phyloP scores from a whole-genome alignment of 2,113 vertebrate genomes.

The Xiphorhynchus elegans region DNA sequence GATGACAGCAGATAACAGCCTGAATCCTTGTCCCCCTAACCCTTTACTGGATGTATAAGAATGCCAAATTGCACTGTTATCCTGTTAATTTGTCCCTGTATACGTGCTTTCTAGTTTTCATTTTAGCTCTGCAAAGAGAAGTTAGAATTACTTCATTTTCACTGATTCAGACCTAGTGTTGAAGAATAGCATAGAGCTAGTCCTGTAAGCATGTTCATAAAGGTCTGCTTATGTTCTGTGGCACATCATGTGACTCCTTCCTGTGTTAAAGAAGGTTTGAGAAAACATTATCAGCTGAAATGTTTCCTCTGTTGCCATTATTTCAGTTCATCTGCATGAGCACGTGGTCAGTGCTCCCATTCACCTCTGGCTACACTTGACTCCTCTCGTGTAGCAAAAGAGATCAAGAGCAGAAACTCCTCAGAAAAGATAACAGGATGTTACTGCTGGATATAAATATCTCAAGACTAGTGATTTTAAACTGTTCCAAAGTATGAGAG shows the following conservation, averaged over 20 bases:
- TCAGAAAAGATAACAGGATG: neutral
- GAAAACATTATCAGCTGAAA: neutral
- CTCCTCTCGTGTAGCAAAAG: neutral
- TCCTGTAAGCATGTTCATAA: neutral
- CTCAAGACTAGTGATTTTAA: neutral
- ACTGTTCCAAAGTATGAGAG: neutral
- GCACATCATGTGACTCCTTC: neutral
- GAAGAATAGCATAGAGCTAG: neutral
- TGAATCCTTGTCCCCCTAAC: neutral
- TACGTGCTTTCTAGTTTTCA: neutral
- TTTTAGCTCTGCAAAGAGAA: neutral
- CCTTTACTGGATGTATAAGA: neutral
- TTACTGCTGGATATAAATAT: neutral
- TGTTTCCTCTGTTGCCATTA: neutral
- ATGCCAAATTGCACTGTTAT: neutral
- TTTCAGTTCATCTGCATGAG: neutral
- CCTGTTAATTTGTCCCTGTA: neutral
- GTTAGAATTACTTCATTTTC: neutral
- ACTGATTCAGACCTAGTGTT: neutral
- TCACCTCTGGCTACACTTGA: neutral
- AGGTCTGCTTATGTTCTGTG: neutral
- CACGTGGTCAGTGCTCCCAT: rapidly evolving
- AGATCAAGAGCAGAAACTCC: neutral
- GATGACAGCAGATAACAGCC: neutral
- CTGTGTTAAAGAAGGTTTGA: neutral